Percentiles rank a stretch among this genome's conserved stretches.
These are phyloP conservation scores for Oryzias javanicus DNA, from an alignment of 2,113 vertebrate species.

Conservation along the genomic window DNA sequence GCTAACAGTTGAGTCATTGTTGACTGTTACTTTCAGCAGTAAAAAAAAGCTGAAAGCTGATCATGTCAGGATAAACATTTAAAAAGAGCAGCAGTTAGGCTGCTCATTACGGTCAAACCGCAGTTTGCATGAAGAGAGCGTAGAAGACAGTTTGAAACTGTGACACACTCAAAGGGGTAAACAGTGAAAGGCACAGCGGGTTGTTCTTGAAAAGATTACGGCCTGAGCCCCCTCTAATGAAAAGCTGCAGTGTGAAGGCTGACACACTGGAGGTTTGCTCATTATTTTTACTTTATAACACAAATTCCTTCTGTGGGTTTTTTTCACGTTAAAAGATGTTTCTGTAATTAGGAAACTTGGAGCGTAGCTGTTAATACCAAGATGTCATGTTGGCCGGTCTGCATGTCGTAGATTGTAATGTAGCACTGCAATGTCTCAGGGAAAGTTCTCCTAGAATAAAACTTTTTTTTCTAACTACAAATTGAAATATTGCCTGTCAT, in stretches of 20 bases:
- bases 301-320: slow-evolving; percentile 9
- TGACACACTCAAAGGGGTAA: slow-evolving; percentile 39
- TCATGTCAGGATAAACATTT: slow-evolving; percentile 7
- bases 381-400: slow-evolving; percentile 26
- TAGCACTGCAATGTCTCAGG: slow-evolving; percentile 51
- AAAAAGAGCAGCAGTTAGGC: slow-evolving; percentile 20
- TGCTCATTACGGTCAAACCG: slow-evolving; percentile 46
- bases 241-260: slow-evolving; percentile 27
- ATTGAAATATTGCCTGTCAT: not conserved
- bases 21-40: not conserved
- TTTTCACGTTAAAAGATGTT: slow-evolving; percentile 13
- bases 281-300: slow-evolving; percentile 29
- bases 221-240: slow-evolving; percentile 60
- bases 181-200: slow-evolving; percentile 52
- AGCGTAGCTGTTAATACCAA: slow-evolving; percentile 26
- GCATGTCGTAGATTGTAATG: slow-evolving; percentile 26
- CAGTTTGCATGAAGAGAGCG: slow-evolving; percentile 16
- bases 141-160: slow-evolving; percentile 33
- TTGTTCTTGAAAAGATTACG: slow-evolving; percentile 50
- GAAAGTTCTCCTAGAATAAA: slow-evolving; percentile 44
- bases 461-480: slow-evolving; percentile 20
- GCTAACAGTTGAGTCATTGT: not conserved
- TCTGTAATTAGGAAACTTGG: slow-evolving; percentile 34
- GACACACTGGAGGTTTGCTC: slow-evolving; percentile 20
- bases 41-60: slow-evolving; percentile 18